Percentiles rank a stretch among this genome's conserved stretches.
Conservation (phyloP, 30 jellyfish, hydroid and myxozoan genomes). For the Phacellophora camtschatica region DNA sequence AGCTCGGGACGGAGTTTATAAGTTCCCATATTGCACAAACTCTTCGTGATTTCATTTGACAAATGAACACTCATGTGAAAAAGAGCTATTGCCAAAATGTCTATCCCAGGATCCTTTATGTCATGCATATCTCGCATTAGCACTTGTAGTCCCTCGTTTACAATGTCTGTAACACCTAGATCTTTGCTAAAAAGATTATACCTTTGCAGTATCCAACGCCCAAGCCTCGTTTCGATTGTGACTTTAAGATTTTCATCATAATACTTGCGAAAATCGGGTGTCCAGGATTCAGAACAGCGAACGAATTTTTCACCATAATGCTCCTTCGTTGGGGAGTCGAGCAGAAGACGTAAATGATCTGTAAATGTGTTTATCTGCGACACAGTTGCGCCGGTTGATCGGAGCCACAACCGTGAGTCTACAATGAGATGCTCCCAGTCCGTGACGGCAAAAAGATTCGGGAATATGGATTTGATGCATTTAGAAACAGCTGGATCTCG, state of each 20-base stretch:
- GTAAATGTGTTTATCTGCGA: slow-evolving; percentile 57
- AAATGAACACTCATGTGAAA: slow-evolving; percentile 74
- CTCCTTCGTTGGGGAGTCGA: slow-evolving; percentile 74
- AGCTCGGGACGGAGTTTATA: slow-evolving; percentile 67
- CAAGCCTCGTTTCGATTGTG: slow-evolving; percentile 71
- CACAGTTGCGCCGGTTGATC: slow-evolving; percentile 72
- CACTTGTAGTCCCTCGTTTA: slow-evolving; percentile 65
- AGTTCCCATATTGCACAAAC: slow-evolving; percentile 79
- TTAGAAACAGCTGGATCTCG: slow-evolving; percentile 61
- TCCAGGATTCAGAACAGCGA: slow-evolving; percentile 78
- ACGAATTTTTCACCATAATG: slow-evolving; percentile 56
- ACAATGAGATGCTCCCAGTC: slow-evolving; percentile 89
- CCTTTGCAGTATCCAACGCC: slow-evolving; percentile 92
- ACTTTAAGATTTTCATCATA: slow-evolving; percentile 55
- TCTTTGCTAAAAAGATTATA: slow-evolving; percentile 81
- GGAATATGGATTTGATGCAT: slow-evolving; percentile 45
- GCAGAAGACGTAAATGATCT: slow-evolving; percentile 65
- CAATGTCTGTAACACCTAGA: slow-evolving; percentile 86
- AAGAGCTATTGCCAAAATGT: slow-evolving; percentile 66
- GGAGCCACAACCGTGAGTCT: slow-evolving; percentile 79
- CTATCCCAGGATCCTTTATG: slow-evolving; percentile 72
- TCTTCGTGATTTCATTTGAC: slow-evolving; percentile 72
- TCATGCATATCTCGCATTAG: slow-evolving; percentile 84
- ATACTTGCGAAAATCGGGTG: slow-evolving; percentile 65
- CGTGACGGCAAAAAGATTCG: slow-evolving; percentile 72